phyloP scores from a whole-genome alignment of 92 coral and sea anemone genomes.

The Epizoanthus rinbou region DNA sequence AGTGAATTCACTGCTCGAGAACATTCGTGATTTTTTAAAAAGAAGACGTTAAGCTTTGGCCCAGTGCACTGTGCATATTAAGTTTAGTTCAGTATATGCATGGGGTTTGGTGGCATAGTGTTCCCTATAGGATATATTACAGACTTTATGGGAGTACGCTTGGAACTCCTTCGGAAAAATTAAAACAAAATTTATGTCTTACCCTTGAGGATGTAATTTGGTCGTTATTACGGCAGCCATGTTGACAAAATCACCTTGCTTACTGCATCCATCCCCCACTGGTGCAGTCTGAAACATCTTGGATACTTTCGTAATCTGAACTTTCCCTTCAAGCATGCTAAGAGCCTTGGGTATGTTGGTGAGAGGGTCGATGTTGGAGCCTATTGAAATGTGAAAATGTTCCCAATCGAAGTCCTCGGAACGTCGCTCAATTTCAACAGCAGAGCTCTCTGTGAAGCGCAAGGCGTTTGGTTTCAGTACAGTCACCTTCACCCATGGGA shows the following conservation, averaged over 20 bases:
- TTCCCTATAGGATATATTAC: too few species aligned
- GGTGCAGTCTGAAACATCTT: slow-evolving; percentile 66
- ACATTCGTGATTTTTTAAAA: too few species aligned
- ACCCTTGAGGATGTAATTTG: slow-evolving; percentile 64
- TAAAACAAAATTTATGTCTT: slow-evolving; percentile 6
- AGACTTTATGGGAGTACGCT: too few species aligned
- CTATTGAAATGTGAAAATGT: slow-evolving; percentile 59
- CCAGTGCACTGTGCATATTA: too few species aligned
- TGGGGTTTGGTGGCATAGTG: too few species aligned
- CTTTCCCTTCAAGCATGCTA: slow-evolving; percentile 46
- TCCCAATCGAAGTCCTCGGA: slow-evolving; percentile 65
- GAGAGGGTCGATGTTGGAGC: slow-evolving; percentile 67
- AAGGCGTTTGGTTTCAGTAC: slow-evolving; percentile 65
- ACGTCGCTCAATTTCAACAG: slow-evolving; percentile 61
- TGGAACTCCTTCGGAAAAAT: too few species aligned
- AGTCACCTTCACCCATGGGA: slow-evolving; percentile 58
- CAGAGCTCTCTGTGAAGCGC: slow-evolving; percentile 58
- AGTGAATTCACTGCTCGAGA: too few species aligned
- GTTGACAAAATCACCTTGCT: slow-evolving; percentile 64
- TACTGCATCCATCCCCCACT: slow-evolving; percentile 27
- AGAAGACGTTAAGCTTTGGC: too few species aligned
- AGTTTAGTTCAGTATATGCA: too few species aligned
- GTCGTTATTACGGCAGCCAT: slow-evolving; percentile 64
- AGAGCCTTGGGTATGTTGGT: slow-evolving; percentile 56
- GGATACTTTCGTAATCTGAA: slow-evolving; percentile 47